Evolutionary conservation across 2,888 invertebrate genomes (phyloP).

Genomic region (Scaptodrosophila latifasciaeformis): DNA sequence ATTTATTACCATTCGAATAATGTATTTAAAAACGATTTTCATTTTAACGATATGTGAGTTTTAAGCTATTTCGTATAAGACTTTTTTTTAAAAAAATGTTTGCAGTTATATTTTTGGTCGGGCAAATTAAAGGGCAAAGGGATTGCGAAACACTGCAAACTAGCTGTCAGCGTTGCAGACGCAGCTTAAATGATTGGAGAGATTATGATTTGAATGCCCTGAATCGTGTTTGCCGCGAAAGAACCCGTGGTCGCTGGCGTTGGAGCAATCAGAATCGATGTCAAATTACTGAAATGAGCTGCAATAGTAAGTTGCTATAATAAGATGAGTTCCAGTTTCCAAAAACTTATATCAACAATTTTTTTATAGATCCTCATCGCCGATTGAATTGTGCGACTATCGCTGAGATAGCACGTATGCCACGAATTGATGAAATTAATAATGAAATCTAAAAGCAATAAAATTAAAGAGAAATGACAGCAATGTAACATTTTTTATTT

Average conservation of each 20-base stretch:
- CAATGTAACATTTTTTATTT: neutral
- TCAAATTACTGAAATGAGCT: slow-evolving; percentile 15
- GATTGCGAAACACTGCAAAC: slow-evolving; percentile 12
- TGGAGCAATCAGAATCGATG: slow-evolving; percentile 24
- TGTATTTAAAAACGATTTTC: no score
- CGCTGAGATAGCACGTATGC: slow-evolving; percentile 18
- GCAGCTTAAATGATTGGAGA: neutral
- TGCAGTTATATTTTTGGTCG: slow-evolving; percentile 1
- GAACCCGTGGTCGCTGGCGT: slow-evolving; percentile 6
- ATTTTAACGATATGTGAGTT: no score
- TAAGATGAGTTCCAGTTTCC: no score
- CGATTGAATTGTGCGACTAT: slow-evolving; percentile 10
- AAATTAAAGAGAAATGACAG: neutral
- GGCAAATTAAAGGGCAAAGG: slow-evolving; percentile 10
- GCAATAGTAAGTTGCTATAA: slow-evolving; percentile 12
- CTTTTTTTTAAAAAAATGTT: no score
- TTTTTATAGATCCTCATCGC: slow-evolving; percentile 8
- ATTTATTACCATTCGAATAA: no score
- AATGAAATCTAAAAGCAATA: neutral
- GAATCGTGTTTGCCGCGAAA: slow-evolving; percentile 13
- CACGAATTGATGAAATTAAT: neutral
- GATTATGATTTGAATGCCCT: slow-evolving; percentile 1
- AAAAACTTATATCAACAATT: neutral
- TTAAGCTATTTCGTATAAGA: no score
- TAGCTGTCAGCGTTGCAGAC: slow-evolving; percentile 11